A percentile compares a stretch with the other conserved stretches of the same genome.
phyloP scores from a whole-genome alignment of 2,888 invertebrate genomes.

The Doris montereyensis region DNA sequence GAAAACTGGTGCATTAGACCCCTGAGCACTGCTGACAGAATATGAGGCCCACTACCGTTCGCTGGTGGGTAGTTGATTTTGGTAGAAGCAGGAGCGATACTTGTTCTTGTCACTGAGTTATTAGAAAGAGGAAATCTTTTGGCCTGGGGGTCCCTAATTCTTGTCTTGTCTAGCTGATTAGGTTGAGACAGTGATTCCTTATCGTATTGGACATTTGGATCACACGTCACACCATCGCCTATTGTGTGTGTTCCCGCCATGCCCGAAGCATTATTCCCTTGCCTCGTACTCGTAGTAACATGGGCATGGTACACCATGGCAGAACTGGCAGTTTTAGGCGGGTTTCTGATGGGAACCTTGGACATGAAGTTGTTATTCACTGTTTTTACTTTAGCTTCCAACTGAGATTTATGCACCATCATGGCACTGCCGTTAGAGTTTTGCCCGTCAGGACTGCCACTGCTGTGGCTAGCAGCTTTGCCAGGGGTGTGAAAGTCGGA shows the following conservation, averaged over 20 bases:
- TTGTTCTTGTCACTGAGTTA: slow-evolving; percentile 5
- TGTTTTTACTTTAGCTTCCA: slow-evolving; percentile 50
- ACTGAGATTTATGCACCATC: slow-evolving; percentile 40
- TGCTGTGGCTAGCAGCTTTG: neutral
- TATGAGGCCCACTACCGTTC: slow-evolving; percentile 15
- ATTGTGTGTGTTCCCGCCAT: neutral
- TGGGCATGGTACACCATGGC: slow-evolving; percentile 26
- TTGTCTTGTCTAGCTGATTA: neutral
- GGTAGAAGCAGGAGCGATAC: slow-evolving; percentile 20
- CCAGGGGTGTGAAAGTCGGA: slow-evolving; percentile 6
- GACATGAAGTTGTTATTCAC: slow-evolving; percentile 59
- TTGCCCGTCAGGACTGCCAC: slow-evolving; percentile 1
- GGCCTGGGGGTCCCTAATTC: neutral
- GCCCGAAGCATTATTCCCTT: no score
- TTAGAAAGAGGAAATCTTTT: slow-evolving; percentile 28
- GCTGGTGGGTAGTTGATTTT: slow-evolving; percentile 20
- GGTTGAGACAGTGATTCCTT: neutral
- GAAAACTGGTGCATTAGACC: slow-evolving; percentile 49
- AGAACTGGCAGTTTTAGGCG: neutral
- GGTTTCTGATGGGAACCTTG: slow-evolving; percentile 49
- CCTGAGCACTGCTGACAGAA: neutral
- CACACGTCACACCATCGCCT: neutral
- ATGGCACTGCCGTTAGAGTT: no score
- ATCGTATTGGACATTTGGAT: neutral
- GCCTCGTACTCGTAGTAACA: no score